Evolutionary conservation across 2,113 vertebrate species (phyloP), one percentile per base, ranked within the genome.

Genomic region (Psittacus erithacus): DNA sequence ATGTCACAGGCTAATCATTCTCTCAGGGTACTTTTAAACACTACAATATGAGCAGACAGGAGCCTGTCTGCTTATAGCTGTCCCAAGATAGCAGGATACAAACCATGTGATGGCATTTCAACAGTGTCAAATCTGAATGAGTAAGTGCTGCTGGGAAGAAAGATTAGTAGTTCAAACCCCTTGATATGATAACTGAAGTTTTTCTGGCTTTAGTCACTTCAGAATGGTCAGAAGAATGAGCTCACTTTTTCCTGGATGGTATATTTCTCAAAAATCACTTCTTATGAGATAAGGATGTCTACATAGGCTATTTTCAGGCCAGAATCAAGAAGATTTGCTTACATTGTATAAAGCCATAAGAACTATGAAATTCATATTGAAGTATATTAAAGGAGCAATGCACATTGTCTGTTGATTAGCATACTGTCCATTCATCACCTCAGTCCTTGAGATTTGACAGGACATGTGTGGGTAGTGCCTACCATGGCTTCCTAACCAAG

Each of bases 61-160:
- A 92, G 22, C 6, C 75, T 79, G 29, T 73, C 27, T 94, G 44
- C 31, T 90, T 84, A 28, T 53, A 73, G 41, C 55, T 63, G 49
- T 67, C 64, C 41, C 80, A 90, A 83, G 86, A 94, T 20, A 97
- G 46, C 28, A 70, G 46, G 13, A 49, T 59, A 38, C 35, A 77
- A 65, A 28, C 23, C 59, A 31, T 90, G 28, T 74, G 71, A 59
- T 50, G 43, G 27, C 76, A 50, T 70, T 90, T 59, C 20, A 67
- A 13, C 27, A 49, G 38, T 39, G 63, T 39, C 16, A 17, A 77
- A 67, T 38, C 68, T 70, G 71, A 87, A 84, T 65, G 35, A 81
- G 28, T 85, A 93, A 74, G 63, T 92, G 59, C 7, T 82, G 24
- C 68, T 74, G 63, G 63, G 52, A 94, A 82, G 52, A 60, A 82